Evolutionary conservation across 2,113 vertebrate genomes (phyloP), one percentile per base, ranked within the genome.

Genomic region (Lanius collurio): DNA sequence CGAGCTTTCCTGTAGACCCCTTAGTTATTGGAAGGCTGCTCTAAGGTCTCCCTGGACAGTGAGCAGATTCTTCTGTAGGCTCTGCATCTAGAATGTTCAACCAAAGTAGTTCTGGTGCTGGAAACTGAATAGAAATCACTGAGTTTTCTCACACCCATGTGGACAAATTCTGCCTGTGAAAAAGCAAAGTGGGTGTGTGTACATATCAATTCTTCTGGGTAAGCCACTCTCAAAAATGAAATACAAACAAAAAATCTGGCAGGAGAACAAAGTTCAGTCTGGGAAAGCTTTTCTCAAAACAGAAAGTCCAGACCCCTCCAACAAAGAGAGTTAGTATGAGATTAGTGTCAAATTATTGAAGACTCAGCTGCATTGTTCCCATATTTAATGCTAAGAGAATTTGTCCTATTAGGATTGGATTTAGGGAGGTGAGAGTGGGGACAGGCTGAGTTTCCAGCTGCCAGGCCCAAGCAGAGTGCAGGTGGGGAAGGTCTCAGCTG

Each of bases 181-280:
- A 90, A n/a, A 88, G 59, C 35, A 67, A 30, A 83, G 30, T 50
- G 69, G 30, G 6, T 79, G 15, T 63, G 64, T 85, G 56, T 62
- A 77, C 59, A 28, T n/a, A 87, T 10, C 30, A 53, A 70, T 94
- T 93, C 39, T 94, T 86, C 68, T 41, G 42, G 67, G 44, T 81
- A 83, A 63, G 55, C 39, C 33, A 74, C 42, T 42, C 50, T 93
- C 39, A 63, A 80, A 95, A 90, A 67, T n/a, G 24, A 93, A 94
- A 95, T 52, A 10, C 47, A 96, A 94, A 73, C 82, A 91, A 62
- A 94, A 96, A 93, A 53, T 13, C 73, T 97, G 95, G 82, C 90
- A 93, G 33, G 30, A 92, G 84, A 91, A 90, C 47, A 77, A 93
- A 90, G 78, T 57, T 73, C 59, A 88, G 19, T 42, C 55, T 1